Evolutionary conservation across 2,888 invertebrate genomes (phyloP), one percentile per base, ranked within the genome.

Genomic region (Cephus rjabovi): DNA sequence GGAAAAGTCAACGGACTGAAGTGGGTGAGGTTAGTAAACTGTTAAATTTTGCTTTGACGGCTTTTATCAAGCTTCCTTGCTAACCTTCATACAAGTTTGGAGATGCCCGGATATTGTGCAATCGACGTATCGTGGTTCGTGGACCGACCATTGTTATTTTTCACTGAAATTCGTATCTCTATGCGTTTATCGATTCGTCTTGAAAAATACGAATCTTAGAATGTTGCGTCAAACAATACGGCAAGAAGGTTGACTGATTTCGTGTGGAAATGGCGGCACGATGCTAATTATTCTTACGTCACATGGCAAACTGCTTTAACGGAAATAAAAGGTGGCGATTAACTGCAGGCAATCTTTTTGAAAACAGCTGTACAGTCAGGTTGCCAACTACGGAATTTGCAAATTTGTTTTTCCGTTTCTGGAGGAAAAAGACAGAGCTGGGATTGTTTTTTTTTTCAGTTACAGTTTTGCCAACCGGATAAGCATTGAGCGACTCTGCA

Each of bases 271-370:
- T 56, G 56, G 56, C 23, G 56, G 56, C 56, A 9, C 56, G 56
- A 23, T 56, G 56, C 9, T 56, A 56, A 23, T 56, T 56, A 56
- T 23, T 56, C 56, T 56, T 56, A 23, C 56, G 56, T 56, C 56
- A 23, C 23, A 23, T 56, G 23, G 23, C 23, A 56, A 56, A 23
- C 23, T 23, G 56, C 23, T 56, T 23, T 56, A 77, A 31, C 77
- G 81, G 79, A 80, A 79, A 77, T 75, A 79, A 81, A 76, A 81
- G 82, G 23, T 83, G 83, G 82, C 83, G 83, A 87, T 88, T 86
- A 86, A 81, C 85, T 83, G 87, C 88, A 88, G 86, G 87, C 88
- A 83, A 87, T 80, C 79, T 81, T 82, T 23, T 23, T 23, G 0
- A 56, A 56, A 23, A 23, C 1, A 23, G 23, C 56, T 9, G 23